Conservation (phyloP, 2,888 invertebrate genomes). For the Patella caerulea region DNA sequence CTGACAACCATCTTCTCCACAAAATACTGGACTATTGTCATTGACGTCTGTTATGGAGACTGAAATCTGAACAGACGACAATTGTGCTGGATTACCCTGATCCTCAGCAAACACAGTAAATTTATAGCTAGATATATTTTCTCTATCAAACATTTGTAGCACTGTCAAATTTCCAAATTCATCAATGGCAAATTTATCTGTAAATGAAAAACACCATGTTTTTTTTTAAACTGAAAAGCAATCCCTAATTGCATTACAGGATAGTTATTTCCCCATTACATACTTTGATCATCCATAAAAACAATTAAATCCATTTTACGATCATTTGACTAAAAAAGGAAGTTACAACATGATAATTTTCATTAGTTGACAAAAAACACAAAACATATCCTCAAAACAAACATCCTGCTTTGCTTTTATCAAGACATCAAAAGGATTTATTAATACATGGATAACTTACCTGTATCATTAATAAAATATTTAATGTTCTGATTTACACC, state of each 20-base stretch:
- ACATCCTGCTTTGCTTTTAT: too few species aligned
- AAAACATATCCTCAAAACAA: too few species aligned
- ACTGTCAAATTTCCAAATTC: slow-evolving; percentile 18
- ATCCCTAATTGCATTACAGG: too few species aligned
- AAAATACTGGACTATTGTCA: slow-evolving; percentile 37
- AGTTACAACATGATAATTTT: too few species aligned
- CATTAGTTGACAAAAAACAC: too few species aligned
- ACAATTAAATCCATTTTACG: too few species aligned
- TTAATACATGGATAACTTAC: slow-evolving; percentile 14
- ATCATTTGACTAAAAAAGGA: too few species aligned
- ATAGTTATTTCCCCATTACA: too few species aligned
- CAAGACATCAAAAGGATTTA: too few species aligned
- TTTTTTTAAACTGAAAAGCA: too few species aligned
- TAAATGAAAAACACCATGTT: too few species aligned
- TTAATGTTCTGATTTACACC: slow-evolving; percentile 33
- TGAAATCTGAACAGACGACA: slow-evolving; percentile 24
- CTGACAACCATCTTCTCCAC: slow-evolving; percentile 22
- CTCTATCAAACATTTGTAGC: slow-evolving; percentile 32
- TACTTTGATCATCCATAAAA: too few species aligned
- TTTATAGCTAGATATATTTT: slow-evolving; percentile 29
- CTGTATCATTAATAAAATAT: slow-evolving; percentile 36
- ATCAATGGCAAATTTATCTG: background rate
- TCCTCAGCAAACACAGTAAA: slow-evolving; percentile 40
- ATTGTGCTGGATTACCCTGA: slow-evolving; percentile 30
- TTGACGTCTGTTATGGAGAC: slow-evolving; percentile 31